Base-by-base conservation (phyloP, 2,888 invertebrate species). In the Griposia aprilina region DNA sequence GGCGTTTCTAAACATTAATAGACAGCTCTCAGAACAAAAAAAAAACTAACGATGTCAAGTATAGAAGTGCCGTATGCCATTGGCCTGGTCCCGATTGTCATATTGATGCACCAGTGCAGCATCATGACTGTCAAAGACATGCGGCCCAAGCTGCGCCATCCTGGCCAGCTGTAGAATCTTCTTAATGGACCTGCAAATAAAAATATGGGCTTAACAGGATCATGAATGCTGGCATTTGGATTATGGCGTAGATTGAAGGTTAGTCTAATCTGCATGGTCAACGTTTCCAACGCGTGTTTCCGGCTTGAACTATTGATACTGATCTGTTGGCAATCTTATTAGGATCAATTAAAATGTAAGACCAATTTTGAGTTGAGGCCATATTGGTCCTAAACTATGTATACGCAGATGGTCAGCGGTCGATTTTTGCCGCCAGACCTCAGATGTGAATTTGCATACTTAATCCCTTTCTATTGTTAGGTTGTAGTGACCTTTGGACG, bases 81-180 rank as follows among this genome's bases (percentile, higher is more conserved):
- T 2, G 89, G 74, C 36, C 85, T 82, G 23, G 77, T 26, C 6
- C 78, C 84, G 17, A 90, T 85, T 45, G 84, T 79, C 36, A 90
- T 71, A 75, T 87, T 90, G 76, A 90, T 81, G 70, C 85, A 86
- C 92, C 92, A 93, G 81, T 93, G 94, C 63, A 91, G 76, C 81
- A 93, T 72, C 74, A 93, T 86, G 48, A 92, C 89, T 11, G 93
- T 84, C 62, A 93, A 82, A 0, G 93, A 92, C 90, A 93, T 81
- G 11, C 92, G 89, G 5, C 89, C 87, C 76, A 92, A 70, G 3
- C 87, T 75, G 41, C 89, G 84, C 90, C 90, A 92, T 1, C 84
- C 86, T 1, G 57, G 60, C 90, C 90, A 88, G 15, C 68, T 17
- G 63, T 26, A 74, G 66, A 89, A 79, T 8, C 59, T 74, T 30